phyloP scores from a whole-genome alignment of 2,888 invertebrate genomes.

The Monopis laevigella region DNA sequence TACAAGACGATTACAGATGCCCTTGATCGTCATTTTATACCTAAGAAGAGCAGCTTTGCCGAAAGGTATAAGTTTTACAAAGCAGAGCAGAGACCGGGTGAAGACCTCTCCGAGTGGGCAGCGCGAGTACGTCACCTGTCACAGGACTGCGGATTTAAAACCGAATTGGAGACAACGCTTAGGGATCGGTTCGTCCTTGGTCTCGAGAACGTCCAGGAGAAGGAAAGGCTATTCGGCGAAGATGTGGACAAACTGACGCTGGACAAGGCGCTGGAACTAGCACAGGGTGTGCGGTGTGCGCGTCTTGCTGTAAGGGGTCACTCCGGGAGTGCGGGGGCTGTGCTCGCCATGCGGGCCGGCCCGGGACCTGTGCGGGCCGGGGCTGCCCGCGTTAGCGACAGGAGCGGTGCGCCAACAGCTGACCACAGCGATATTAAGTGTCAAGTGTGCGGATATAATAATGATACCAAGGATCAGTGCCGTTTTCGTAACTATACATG shows the following conservation, averaged over 20 bases:
- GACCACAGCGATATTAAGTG: conserved; percentile 1
- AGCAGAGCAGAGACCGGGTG: conserved; percentile 15
- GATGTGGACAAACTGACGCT: conserved; percentile 17
- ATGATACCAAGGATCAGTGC: conserved; percentile 14
- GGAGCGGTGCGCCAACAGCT: not conserved
- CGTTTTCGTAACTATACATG: conserved; percentile 13
- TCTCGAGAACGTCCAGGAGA: conserved; percentile 15
- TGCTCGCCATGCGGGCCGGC: conserved; percentile 3
- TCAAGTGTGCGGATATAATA: conserved; percentile 14
- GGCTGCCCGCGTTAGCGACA: not conserved
- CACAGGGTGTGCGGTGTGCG: conserved; percentile 10
- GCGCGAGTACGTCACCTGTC: conserved; percentile 16
- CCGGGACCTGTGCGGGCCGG: not conserved
- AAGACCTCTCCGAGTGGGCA: conserved; percentile 16
- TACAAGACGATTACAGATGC: conserved; percentile 1
- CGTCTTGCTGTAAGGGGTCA: not conserved
- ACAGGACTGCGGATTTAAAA: conserved; percentile 15
- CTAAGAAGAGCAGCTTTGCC: conserved; percentile 15
- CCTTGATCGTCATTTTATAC: conserved; percentile 12
- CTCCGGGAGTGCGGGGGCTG: no score
- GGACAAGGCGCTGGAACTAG: no score
- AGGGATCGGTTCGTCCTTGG: conserved; percentile 19
- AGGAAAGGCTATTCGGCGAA: conserved; percentile 19
- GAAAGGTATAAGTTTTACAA: conserved; percentile 16
- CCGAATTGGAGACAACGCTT: conserved; percentile 13